Base-by-base conservation (phyloP, 2,113 vertebrate species). In the Aldabrachelys gigantea region DNA sequence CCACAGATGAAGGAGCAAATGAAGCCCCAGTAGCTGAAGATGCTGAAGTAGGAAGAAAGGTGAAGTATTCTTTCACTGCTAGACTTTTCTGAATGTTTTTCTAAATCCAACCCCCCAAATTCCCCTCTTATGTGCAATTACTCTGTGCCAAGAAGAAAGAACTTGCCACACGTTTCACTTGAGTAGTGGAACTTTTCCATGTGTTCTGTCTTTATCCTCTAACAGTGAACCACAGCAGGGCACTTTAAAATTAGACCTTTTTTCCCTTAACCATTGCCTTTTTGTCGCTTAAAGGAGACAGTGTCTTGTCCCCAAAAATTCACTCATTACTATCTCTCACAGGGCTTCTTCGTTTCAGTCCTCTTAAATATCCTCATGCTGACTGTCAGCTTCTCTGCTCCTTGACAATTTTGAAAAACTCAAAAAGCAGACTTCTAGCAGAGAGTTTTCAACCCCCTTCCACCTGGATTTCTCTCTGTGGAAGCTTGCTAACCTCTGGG, bases 1-100 rank as follows among this genome's bases (percentile, higher is more conserved):
- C 89, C 95, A 0, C 0, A 35, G 6, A 80, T 89, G 50, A 92
- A 98, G 54, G 95, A 95, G 8, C 44, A 91, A 29, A 44, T 98
- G 10, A 98, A 97, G 80, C 80, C 94, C 3, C 84, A 24, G 54
- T 72, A 98, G 5, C 47, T 93, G 59, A 98, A 97, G 93, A 0
- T 96, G 81, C 98, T 98, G 90, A 90, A 87, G 50, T 90, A 87
- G 76, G 76, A 72, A 29, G n/a, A 72, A 72, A 72, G 1, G 16
- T 38, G 69, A n/a, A 38, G n/a, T n/a, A 25, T 41, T 72, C 17
- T 41, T 41, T 72, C 31, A 16, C n/a, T 38, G n/a, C n/a, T 38
- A 72, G 69, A 72, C 69, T 72, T 72, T 22, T 72, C 19, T 72
- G 31, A 62, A 62, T 4, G 29, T 72, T 38, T 72, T 72, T 22